Evolutionary conservation across 1,140 invertebrate species (phyloP).

Genomic region (Drosophila melanica): DNA sequence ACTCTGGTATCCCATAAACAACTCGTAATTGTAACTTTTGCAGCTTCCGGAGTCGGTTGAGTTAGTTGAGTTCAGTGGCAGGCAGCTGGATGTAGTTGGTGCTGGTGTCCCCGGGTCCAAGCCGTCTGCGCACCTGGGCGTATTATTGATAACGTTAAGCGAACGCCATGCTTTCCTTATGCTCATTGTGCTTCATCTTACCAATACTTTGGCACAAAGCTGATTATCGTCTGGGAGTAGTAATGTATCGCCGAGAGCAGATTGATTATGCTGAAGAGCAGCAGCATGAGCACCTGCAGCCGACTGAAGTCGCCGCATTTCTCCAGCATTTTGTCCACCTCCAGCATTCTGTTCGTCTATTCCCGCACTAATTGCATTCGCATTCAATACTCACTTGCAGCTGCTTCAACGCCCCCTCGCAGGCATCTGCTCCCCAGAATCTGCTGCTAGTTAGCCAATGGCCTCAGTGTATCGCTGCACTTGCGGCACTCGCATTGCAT

Average conservation of each 20-base stretch:
- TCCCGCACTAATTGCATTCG: conserved; percentile 12
- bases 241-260: conserved; percentile 85
- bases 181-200: conserved; percentile 47
- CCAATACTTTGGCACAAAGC: conserved; percentile 84
- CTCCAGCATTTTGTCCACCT: conserved; percentile 84
- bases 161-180: background rate
- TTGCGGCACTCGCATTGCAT: conserved; percentile 5
- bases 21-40: conserved; percentile 58
- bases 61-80: conserved; percentile 26
- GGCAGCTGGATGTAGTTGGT: conserved; percentile 51
- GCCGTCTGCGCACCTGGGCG: conserved; percentile 61
- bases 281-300: conserved; percentile 86
- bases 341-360: conserved; percentile 47
- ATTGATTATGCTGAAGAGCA: conserved; percentile 85
- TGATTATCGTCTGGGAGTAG: conserved; percentile 86
- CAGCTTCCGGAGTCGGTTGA: conserved; percentile 25
- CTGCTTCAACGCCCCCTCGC: too few species aligned
- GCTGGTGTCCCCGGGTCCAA: background rate
- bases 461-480: background rate
- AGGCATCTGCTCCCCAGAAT: background rate
- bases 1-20: conserved; percentile 73
- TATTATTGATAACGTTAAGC: conserved; percentile 30
- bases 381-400: too few species aligned
- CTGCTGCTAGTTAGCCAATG: background rate
- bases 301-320: conserved; percentile 86